Conservation (phyloP, 1,140 invertebrate genomes). For the Drosophila novamexicana region DNA sequence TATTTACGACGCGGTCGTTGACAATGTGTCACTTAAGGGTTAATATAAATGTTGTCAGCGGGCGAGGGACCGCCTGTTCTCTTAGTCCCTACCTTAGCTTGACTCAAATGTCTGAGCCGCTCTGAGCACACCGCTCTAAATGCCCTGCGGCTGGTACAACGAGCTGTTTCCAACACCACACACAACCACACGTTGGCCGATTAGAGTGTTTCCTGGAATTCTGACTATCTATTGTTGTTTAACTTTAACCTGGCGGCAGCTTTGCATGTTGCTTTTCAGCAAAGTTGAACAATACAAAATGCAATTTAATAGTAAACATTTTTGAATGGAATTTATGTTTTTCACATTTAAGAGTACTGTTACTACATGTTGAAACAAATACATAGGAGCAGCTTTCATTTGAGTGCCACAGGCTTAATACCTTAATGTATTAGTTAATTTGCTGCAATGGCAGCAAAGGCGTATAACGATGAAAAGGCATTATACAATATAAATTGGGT, state of each 20-base stretch:
- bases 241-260: not conserved
- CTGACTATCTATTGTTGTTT: not conserved
- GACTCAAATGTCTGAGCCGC: not conserved
- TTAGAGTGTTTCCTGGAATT: not conserved
- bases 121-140: constrained; percentile 14
- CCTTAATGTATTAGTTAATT: too few species aligned
- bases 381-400: not conserved
- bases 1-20: constrained; percentile 43
- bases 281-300: not conserved
- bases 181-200: not conserved
- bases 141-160: constrained; percentile 18
- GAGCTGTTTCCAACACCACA: not conserved
- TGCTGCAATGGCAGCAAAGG: too few species aligned
- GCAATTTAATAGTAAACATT: not conserved
- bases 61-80: constrained; percentile 3
- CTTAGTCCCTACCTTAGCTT: not conserved
- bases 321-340: not conserved
- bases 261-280: too few species aligned
- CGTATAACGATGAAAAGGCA: too few species aligned
- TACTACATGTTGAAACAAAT: too few species aligned
- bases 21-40: constrained; percentile 44
- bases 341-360: not conserved
- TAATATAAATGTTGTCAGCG: constrained; percentile 8
- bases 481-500: too few species aligned
- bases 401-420: too few species aligned